Evolutionary conservation across 2,797 vertebrate species (phyloP).

Genomic region (Coranthus polyacanthus): DNA sequence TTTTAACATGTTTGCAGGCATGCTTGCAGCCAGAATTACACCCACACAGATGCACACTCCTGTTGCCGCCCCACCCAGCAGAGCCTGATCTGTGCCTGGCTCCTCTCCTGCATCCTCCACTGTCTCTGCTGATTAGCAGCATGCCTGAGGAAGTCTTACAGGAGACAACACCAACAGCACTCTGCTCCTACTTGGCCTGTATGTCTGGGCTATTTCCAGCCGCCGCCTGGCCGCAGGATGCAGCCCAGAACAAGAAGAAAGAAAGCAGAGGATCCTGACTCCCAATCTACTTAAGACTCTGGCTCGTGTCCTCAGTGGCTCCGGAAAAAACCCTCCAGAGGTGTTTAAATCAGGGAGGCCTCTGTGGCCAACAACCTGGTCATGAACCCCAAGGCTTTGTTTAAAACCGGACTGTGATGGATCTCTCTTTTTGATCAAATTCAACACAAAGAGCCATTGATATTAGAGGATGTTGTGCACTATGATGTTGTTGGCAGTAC

Average conservation of each 20-base stretch:
- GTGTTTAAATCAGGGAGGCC: slow-evolving; percentile 52
- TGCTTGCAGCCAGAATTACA: slow-evolving; percentile 15
- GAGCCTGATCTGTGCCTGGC: slow-evolving; percentile 66
- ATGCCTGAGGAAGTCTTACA: slow-evolving; percentile 59
- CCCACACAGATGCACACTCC: slow-evolving; percentile 23
- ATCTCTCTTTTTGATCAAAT: slow-evolving; percentile 57
- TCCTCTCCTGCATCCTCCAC: slow-evolving; percentile 49
- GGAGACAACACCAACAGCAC: slow-evolving; percentile 45
- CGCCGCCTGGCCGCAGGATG: slow-evolving; percentile 65
- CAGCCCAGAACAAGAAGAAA: slow-evolving; percentile 48
- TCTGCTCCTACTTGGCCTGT: slow-evolving; percentile 55
- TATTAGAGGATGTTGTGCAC: slow-evolving; percentile 42
- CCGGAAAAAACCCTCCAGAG: slow-evolving; percentile 55
- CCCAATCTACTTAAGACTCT: slow-evolving; percentile 23
- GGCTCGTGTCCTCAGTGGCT: slow-evolving; percentile 44
- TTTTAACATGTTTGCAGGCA: background rate
- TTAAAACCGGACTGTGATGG: slow-evolving; percentile 48
- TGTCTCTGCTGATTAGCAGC: slow-evolving; percentile 72
- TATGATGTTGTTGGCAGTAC: slow-evolving; percentile 16
- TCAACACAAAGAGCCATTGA: slow-evolving; percentile 59
- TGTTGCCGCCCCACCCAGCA: slow-evolving; percentile 37
- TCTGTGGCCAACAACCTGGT: slow-evolving; percentile 46
- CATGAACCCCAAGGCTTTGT: slow-evolving; percentile 60
- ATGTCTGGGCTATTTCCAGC: slow-evolving; percentile 76
- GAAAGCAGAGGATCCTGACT: slow-evolving; percentile 61